Evolutionary conservation across 2,113 vertebrate genomes (phyloP).

Genomic region (Sphyrna mokarran): DNA sequence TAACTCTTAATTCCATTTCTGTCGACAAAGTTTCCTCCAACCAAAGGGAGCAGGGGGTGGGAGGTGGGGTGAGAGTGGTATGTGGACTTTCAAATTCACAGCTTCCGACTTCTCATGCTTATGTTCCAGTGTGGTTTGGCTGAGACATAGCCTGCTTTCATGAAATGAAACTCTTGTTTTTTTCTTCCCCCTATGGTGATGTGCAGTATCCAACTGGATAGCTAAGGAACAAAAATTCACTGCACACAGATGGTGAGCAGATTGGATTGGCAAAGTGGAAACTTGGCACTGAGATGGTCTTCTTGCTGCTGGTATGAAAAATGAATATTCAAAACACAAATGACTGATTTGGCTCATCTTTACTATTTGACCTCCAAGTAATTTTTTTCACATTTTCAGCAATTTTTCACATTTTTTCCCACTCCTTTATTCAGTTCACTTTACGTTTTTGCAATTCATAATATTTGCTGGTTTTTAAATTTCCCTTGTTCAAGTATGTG

Average conservation of each 20-base stretch:
- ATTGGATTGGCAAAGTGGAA: conserved; percentile 14
- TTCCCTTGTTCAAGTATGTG: neutral
- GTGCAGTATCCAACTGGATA: neutral
- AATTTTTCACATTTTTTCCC: neutral
- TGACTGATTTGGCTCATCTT: neutral
- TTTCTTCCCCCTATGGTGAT: neutral
- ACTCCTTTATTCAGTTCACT: neutral
- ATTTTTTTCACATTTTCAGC: neutral
- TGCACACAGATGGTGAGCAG: conserved; percentile 23
- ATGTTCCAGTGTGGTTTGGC: neutral
- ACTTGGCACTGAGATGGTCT: neutral
- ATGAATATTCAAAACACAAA: neutral
- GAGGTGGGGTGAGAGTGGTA: too few species aligned
- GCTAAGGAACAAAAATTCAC: neutral
- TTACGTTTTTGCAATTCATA: neutral
- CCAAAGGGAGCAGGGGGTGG: neutral
- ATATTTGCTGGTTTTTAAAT: neutral
- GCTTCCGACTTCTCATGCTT: neutral
- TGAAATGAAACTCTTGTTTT: neutral
- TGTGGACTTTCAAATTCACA: neutral
- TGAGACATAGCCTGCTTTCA: neutral
- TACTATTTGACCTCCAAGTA: neutral
- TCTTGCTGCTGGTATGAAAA: neutral
- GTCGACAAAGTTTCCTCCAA: neutral
- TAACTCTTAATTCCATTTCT: neutral